Evolutionary conservation across 2,797 vertebrate species (phyloP).

Genomic region (Cyclopterus lumpus): DNA sequence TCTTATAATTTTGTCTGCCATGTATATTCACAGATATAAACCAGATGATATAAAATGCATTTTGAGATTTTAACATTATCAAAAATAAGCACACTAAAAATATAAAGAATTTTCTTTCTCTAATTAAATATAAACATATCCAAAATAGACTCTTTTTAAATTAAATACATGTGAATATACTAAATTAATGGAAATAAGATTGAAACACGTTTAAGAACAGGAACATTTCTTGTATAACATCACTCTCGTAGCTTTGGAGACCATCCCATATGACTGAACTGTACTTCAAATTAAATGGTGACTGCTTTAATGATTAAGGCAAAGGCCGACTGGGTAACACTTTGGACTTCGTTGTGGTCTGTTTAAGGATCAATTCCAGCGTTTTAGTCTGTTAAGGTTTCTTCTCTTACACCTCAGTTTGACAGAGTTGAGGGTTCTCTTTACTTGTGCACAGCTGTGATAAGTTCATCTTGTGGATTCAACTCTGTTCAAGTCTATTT

Average conservation of each 20-base stretch:
- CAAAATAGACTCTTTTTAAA: not conserved
- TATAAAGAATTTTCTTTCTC: too few relatives aligned
- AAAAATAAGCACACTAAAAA: too few relatives aligned
- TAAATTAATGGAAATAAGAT: not conserved
- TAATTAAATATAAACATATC: not conserved
- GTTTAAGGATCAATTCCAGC: not conserved
- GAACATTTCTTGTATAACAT: not conserved
- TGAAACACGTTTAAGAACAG: not conserved
- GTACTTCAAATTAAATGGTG: too few relatives aligned
- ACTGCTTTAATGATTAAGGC: not conserved
- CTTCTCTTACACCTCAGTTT: not conserved
- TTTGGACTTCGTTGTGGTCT: not conserved
- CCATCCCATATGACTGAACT: not conserved
- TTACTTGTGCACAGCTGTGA: not conserved
- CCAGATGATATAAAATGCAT: too few relatives aligned
- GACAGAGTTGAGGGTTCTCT: not conserved
- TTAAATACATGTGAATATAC: not conserved
- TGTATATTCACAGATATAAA: too few relatives aligned
- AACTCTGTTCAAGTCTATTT: not conserved
- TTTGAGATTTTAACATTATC: too few relatives aligned
- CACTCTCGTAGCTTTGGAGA: not conserved
- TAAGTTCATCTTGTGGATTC: not conserved
- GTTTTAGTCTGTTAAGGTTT: not conserved
- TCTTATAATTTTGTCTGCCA: too few relatives aligned
- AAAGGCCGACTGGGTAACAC: not conserved